Percentiles rank a stretch among this genome's conserved stretches.
phyloP scores from a whole-genome alignment of 2,113 vertebrate genomes.

The Melospiza melodia region DNA sequence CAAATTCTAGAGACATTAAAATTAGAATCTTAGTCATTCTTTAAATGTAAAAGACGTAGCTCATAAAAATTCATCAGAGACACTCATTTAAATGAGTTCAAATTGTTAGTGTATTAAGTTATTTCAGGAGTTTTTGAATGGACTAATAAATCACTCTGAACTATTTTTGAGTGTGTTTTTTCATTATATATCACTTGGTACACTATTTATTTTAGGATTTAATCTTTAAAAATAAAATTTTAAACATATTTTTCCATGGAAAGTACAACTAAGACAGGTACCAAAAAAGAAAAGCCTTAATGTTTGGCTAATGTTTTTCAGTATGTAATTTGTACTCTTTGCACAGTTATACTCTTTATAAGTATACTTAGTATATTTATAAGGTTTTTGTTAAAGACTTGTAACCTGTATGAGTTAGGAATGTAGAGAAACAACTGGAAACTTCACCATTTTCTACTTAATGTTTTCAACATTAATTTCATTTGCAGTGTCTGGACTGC shows the following conservation, averaged over 20 bases:
- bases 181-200: background rate
- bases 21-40: background rate
- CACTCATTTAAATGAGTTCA: background rate
- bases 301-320: background rate
- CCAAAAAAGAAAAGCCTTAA: background rate
- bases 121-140: background rate
- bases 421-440: background rate
- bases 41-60: background rate
- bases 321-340: background rate
- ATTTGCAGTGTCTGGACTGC: background rate
- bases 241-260: background rate
- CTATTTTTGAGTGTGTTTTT: background rate
- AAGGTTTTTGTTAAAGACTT: background rate
- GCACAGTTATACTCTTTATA: background rate
- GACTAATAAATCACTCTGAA: background rate
- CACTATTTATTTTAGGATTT: background rate
- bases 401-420: background rate
- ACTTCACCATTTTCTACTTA: background rate
- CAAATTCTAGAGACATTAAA: background rate
- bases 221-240: background rate
- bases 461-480: background rate
- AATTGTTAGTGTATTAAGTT: background rate
- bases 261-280: background rate
- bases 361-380: background rate
- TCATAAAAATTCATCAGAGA: background rate